Percentiles rank a stretch among this genome's conserved stretches.
Conservation (phyloP, 2,888 invertebrate species). For the Pasiphila rectangulata region DNA sequence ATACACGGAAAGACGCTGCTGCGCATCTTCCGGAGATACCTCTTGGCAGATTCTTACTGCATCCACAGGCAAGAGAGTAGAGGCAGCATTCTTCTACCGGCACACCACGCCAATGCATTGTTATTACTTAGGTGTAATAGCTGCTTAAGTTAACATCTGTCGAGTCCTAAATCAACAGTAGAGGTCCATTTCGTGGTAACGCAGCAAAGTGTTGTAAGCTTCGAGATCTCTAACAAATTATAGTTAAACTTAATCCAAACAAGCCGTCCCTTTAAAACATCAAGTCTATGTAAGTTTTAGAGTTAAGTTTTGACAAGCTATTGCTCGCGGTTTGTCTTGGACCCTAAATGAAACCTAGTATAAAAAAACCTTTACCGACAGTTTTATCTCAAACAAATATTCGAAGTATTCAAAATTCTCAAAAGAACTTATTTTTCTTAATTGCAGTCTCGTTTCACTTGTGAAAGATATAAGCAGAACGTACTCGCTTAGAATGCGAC, state of each 20-base stretch:
- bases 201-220: conserved; percentile 68
- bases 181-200: conserved; percentile 53
- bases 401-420: not conserved
- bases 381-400: no score
- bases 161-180: conserved; percentile 73
- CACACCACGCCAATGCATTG: no score
- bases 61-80: no score
- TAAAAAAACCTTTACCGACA: no score
- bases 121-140: conserved; percentile 44
- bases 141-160: conserved; percentile 56
- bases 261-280: conserved; percentile 40
- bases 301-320: conserved; percentile 14
- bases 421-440: not conserved
- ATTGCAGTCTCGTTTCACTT: not conserved
- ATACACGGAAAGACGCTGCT: no score
- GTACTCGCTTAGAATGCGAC: not conserved
- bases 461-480: not conserved
- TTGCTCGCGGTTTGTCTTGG: not conserved
- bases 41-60: no score
- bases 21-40: no score
- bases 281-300: conserved; percentile 16
- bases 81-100: no score
- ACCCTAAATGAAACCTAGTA: no score
- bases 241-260: conserved; percentile 69
- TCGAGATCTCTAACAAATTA: conserved; percentile 70